phyloP scores from a whole-genome alignment of 2,888 invertebrate genomes.

The Lasioglossum leucozonium region DNA sequence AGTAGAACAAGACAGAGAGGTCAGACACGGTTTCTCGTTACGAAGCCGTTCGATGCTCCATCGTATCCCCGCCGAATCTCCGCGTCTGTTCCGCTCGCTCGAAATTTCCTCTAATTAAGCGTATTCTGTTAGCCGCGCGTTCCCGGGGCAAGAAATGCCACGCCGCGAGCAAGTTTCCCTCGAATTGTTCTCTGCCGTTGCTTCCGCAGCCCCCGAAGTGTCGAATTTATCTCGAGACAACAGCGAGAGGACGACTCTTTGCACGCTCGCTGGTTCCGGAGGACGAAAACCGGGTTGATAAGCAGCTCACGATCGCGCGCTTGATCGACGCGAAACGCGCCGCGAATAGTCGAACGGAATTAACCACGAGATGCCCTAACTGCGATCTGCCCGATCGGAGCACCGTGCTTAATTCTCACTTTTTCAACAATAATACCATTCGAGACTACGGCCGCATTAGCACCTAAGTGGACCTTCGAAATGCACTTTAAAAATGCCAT shows the following conservation, averaged over 20 bases:
- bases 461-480: neutral
- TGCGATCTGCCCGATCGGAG: neutral
- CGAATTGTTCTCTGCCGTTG: slow-evolving; percentile 31
- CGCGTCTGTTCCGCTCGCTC: slow-evolving; percentile 43
- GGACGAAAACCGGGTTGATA: neutral
- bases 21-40: slow-evolving; percentile 62
- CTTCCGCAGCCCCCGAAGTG: neutral
- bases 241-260: neutral
- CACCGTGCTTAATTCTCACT: neutral
- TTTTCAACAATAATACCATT: neutral
- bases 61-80: slow-evolving; percentile 13
- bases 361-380: neutral
- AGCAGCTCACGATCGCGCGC: slow-evolving; percentile 4
- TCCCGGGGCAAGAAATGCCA: slow-evolving; percentile 21
- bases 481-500: neutral
- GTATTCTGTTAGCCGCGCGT: slow-evolving; percentile 59
- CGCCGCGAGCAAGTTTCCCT: slow-evolving; percentile 8
- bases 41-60: slow-evolving; percentile 58
- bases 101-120: slow-evolving; percentile 70
- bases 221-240: slow-evolving; percentile 11
- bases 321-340: slow-evolving; percentile 6
- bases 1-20: neutral
- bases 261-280: neutral
- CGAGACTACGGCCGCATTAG: neutral
- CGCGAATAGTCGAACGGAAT: slow-evolving; percentile 21